phyloP scores from a whole-genome alignment of 2,797 vertebrate genomes.

The Limnodromus scolopaceus region DNA sequence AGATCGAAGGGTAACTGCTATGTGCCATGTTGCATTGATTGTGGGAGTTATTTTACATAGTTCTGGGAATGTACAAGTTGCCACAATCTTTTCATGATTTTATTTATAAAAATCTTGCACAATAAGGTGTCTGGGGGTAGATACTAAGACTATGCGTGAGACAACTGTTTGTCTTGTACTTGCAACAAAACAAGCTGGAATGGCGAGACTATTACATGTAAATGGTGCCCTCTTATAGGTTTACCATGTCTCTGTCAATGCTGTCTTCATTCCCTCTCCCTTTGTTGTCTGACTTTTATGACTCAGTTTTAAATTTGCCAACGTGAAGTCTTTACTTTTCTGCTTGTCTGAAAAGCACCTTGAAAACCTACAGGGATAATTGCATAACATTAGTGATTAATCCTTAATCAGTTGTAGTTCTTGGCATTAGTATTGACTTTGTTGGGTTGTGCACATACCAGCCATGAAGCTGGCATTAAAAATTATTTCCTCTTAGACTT shows the following conservation, averaged over 20 bases:
- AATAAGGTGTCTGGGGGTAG: not conserved
- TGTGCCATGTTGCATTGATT: not conserved
- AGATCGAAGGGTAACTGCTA: not conserved
- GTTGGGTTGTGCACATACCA: not conserved
- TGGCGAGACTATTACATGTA: not conserved
- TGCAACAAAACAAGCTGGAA: not conserved
- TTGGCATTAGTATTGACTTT: not conserved
- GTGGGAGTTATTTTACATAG: not conserved
- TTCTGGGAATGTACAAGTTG: not conserved
- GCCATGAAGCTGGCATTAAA: not conserved
- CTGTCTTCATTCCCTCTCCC: not conserved
- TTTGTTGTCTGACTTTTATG: not conserved
- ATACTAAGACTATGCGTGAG: not conserved
- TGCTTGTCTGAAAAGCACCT: not conserved
- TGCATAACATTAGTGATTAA: not conserved
- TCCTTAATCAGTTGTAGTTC: not conserved
- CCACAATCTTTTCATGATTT: not conserved
- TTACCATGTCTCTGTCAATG: not conserved
- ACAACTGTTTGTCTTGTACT: not conserved
- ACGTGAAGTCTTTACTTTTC: not conserved
- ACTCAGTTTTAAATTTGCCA: not conserved
- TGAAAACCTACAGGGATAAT: not conserved
- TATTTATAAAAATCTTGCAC: not conserved
- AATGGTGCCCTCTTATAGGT: accelerated
- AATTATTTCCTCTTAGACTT: not conserved